phyloP scores from a whole-genome alignment of 2,888 invertebrate genomes.

The Chrysodeixis includens region DNA sequence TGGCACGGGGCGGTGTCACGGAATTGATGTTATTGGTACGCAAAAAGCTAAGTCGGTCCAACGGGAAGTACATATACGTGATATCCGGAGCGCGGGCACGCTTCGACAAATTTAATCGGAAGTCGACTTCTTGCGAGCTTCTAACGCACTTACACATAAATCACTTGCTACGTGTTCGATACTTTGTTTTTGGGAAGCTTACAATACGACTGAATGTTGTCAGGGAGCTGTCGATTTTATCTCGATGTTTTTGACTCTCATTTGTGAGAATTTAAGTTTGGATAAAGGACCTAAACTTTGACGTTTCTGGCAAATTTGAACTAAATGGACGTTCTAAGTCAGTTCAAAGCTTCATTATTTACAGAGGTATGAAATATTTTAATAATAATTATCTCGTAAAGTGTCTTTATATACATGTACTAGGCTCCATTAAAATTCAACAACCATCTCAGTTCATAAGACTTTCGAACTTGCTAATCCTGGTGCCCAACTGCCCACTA shows the following conservation, averaged over 20 bases:
- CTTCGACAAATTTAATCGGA: conserved; percentile 74
- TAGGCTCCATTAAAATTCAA: conserved; percentile 28
- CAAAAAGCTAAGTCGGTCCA: conserved; percentile 65
- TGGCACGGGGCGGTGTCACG: conserved; percentile 37
- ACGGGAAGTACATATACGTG: conserved; percentile 81
- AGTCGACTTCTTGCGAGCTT: conserved; percentile 62
- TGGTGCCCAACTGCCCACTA: conserved; percentile 34
- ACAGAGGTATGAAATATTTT: neutral
- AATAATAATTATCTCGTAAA: neutral
- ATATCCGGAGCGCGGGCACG: conserved; percentile 72
- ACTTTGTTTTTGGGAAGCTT: conserved; percentile 12
- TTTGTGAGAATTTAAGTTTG: neutral
- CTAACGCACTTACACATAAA: conserved; percentile 37
- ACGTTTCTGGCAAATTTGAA: neutral
- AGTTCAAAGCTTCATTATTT: neutral
- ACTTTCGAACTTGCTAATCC: conserved; percentile 40
- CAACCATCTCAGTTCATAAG: conserved; percentile 27
- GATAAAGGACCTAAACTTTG: neutral
- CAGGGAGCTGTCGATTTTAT: neutral
- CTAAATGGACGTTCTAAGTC: neutral
- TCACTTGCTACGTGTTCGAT: conserved; percentile 45
- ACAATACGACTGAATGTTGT: neutral
- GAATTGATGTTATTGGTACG: conserved; percentile 53
- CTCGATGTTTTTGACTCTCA: neutral
- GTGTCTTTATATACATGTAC: conserved; percentile 5